Evolutionary conservation across 2,797 vertebrate genomes (phyloP), one percentile per base, ranked within the genome.

Genomic region (Aplochiton taeniatus): DNA sequence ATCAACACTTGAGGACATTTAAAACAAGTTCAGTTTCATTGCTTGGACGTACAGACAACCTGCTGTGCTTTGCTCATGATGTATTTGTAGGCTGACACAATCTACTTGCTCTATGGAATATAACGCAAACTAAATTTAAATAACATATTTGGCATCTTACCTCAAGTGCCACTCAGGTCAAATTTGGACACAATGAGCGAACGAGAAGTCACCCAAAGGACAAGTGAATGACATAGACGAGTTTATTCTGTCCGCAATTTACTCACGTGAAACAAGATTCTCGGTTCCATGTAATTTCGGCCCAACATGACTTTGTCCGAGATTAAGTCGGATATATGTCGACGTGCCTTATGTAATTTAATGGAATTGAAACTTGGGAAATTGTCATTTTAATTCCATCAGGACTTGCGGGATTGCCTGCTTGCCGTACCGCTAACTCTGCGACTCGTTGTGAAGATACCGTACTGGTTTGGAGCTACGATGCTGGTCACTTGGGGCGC

Each of bases 401-500:
- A 6, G 31, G 31, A 31, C 58, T 17, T 76, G 54, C 18, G 16
- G 11, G 51, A 58, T 45, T 68, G 41, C 57, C 5, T 31, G 8
- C 51, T 55, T 58, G 70, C 58, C 51, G 63, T 49, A 56, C 45
- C 49, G 16, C 71, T 19, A 61, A 64, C 31, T 42, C 31, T 54
- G 63, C 54, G 49, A 68, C 73, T 50, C 58, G 45, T 42, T 62
- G 65, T 50, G 66, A 55, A 43, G 20, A 70, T 53, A 48, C 53
- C 63, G 61, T 43, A 65, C 64, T 49, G 63, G 45, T 68, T 73
- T 66, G 70, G 55, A 68, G 84, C 72, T 57, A 88, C 78, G 81
- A 94, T 94, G 94, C 84, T 89, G 84, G 77, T 83, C 70, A 80
- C 87, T 77, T 76, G 89, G 84, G 66, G 89, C 53, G 83, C 91